phyloP scores from a whole-genome alignment of 2,797 vertebrate species.

The Pipistrellus nathusii region DNA sequence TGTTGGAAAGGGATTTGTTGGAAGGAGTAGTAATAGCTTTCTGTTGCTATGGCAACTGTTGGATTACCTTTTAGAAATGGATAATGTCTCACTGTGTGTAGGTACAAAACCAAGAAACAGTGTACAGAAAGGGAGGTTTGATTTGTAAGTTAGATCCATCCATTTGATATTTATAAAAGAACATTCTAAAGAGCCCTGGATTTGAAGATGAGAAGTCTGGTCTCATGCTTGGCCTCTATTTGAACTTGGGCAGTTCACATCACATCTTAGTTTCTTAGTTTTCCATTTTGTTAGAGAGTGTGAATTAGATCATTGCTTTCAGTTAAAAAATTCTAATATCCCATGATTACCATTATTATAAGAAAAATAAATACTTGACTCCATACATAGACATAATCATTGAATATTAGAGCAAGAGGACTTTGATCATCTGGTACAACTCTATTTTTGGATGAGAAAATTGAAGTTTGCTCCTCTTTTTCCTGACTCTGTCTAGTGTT shows the following conservation, averaged over 20 bases:
- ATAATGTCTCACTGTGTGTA: background rate
- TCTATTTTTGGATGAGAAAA: background rate
- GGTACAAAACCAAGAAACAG: background rate
- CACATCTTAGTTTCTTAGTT: background rate
- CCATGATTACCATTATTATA: background rate
- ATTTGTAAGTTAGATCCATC: background rate
- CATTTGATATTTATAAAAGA: background rate
- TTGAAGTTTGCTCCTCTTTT: background rate
- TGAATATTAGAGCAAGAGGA: slow-evolving; percentile 5
- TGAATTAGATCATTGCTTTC: slow-evolving; percentile 1
- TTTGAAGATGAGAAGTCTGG: background rate
- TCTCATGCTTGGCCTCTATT: background rate
- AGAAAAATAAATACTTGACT: slow-evolving; percentile 2
- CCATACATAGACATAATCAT: background rate
- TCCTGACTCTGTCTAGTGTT: slow-evolving; percentile 4
- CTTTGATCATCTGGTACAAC: background rate
- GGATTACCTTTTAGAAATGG: slow-evolving; percentile 6
- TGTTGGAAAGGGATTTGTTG: background rate
- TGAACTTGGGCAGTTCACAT: background rate
- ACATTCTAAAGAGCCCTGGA: background rate
- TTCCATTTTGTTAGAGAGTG: background rate
- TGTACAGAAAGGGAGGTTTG: background rate
- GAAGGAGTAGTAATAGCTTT: background rate
- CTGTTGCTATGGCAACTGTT: background rate
- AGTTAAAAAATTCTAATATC: slow-evolving; percentile 3